phyloP scores from a whole-genome alignment of 2,797 vertebrate genomes.

The Sebastes ruberrimus region DNA sequence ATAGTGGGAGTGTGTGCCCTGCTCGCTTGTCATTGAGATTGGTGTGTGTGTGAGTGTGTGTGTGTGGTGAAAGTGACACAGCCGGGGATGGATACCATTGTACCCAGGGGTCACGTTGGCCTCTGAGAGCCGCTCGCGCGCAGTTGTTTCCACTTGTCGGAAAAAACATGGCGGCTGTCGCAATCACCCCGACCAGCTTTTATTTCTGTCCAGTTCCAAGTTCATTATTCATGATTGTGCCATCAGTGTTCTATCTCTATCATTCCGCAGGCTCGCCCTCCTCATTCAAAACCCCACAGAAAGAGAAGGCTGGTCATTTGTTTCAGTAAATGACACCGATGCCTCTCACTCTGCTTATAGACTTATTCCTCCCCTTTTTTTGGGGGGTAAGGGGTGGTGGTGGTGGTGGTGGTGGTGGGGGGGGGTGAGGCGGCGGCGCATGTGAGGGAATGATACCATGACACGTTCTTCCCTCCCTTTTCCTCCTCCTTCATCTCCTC shows the following conservation, averaged over 20 bases:
- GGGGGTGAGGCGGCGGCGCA: slow-evolving; percentile 59
- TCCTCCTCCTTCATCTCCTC: slow-evolving; percentile 66
- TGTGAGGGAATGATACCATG: slow-evolving; percentile 82
- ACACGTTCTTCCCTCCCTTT: slow-evolving; percentile 73
- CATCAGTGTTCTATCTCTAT: slow-evolving; percentile 78
- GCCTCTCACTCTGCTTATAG: slow-evolving; percentile 79
- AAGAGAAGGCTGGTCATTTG: slow-evolving; percentile 72
- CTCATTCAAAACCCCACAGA: slow-evolving; percentile 71
- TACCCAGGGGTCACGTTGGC: slow-evolving; percentile 75
- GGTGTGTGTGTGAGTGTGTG: slow-evolving; percentile 26
- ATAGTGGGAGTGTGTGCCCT: slow-evolving; percentile 71
- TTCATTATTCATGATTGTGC: slow-evolving; percentile 82
- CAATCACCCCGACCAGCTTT: slow-evolving; percentile 65
- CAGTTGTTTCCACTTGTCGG: slow-evolving; percentile 45
- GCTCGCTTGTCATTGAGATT: slow-evolving; percentile 75
- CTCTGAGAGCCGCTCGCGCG: slow-evolving; percentile 49
- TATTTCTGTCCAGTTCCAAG: slow-evolving; percentile 73
- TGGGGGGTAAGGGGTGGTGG: slow-evolving; percentile 24
- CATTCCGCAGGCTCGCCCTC: slow-evolving; percentile 64
- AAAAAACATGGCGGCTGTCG: slow-evolving; percentile 39
- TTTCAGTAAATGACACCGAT: slow-evolving; percentile 85
- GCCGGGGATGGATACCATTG: slow-evolving; percentile 57
- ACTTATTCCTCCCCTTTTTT: slow-evolving; percentile 74
- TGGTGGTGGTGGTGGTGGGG: accelerated
- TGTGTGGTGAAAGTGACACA: slow-evolving; percentile 67